Percentiles rank a stretch among this genome's conserved stretches.
phyloP scores from a whole-genome alignment of 2,113 vertebrate species.

The Coptodon bakossiorum region DNA sequence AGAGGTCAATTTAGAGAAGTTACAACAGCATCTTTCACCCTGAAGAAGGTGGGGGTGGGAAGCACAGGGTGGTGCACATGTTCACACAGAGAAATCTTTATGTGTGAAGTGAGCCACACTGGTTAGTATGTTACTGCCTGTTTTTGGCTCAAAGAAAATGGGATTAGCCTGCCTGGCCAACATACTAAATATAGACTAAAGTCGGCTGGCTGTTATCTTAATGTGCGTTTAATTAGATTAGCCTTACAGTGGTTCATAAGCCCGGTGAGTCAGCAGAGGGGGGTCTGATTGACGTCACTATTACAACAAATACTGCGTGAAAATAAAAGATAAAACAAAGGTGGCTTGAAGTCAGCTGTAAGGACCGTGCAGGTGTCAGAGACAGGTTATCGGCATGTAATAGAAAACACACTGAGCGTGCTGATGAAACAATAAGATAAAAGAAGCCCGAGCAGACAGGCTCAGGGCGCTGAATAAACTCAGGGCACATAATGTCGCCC shows the following conservation, averaged over 20 bases:
- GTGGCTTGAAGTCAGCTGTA: background rate
- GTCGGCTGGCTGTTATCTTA: slow-evolving; percentile 8
- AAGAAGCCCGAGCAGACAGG: background rate
- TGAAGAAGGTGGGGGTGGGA: background rate
- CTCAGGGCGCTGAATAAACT: background rate
- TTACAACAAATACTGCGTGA: background rate
- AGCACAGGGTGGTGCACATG: background rate
- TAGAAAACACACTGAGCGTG: background rate
- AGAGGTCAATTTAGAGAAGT: slow-evolving; percentile 12
- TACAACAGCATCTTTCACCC: slow-evolving; percentile 47
- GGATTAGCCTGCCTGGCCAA: slow-evolving; percentile 10
- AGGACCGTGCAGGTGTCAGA: background rate
- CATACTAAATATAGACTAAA: slow-evolving; percentile 55
- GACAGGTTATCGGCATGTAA: background rate
- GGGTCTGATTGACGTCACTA: background rate
- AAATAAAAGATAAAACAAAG: background rate
- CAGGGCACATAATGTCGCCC: background rate
- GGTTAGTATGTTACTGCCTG: background rate
- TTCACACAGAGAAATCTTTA: slow-evolving; percentile 48
- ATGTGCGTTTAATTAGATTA: slow-evolving; percentile 55
- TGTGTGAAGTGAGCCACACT: background rate
- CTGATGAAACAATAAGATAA: background rate
- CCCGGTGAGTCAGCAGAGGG: slow-evolving; percentile 19
- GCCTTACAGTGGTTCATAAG: background rate
- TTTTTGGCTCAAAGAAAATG: slow-evolving; percentile 15